Evolutionary conservation across 2,888 invertebrate genomes (phyloP).

Genomic region (Eledone cirrhosa): DNA sequence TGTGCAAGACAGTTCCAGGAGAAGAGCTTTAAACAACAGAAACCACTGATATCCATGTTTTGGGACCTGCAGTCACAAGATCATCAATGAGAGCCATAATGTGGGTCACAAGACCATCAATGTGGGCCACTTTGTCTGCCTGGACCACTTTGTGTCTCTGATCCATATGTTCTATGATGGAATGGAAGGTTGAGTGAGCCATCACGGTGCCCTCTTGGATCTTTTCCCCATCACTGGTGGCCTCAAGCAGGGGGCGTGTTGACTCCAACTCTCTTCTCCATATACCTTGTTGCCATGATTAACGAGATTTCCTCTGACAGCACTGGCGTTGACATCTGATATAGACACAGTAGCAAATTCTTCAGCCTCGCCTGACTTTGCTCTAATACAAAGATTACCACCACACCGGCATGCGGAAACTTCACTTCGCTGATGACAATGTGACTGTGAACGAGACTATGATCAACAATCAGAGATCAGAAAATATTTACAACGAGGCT

Average conservation of each 20-base stretch:
- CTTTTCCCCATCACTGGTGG: too few species aligned
- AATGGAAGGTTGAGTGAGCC: background rate
- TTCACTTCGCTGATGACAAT: background rate
- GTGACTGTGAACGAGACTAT: background rate
- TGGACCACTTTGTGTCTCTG: background rate
- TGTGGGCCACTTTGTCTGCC: background rate
- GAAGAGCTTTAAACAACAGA: background rate
- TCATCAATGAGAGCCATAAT: background rate
- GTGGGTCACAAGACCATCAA: background rate
- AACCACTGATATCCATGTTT: too few species aligned
- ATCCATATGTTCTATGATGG: too few species aligned
- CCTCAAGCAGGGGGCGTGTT: background rate
- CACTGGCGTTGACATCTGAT: too few species aligned
- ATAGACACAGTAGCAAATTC: too few species aligned
- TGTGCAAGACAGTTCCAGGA: background rate
- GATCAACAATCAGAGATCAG: background rate
- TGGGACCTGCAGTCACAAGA: too few species aligned
- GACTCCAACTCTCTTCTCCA: background rate
- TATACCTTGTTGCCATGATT: background rate
- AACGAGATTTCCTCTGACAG: background rate
- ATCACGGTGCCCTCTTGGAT: background rate
- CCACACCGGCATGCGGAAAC: background rate
- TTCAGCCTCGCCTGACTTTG: background rate
- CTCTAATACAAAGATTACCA: background rate
- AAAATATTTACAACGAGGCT: background rate